phyloP scores from a whole-genome alignment of 2,888 invertebrate species.

The Arge pagana region DNA sequence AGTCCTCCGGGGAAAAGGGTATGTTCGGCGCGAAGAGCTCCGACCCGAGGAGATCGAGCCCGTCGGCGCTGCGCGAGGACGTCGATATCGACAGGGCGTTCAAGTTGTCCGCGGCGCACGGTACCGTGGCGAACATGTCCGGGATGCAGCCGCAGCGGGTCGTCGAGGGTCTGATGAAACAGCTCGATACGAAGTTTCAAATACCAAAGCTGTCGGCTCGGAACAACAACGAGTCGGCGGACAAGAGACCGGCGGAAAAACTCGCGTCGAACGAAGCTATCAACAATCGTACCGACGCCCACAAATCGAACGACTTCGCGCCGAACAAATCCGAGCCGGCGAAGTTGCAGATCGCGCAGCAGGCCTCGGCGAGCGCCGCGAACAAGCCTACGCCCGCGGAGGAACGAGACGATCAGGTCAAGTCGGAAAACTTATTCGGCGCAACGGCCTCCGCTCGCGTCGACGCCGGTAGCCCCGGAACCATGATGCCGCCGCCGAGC shows the following conservation, averaged over 20 bases:
- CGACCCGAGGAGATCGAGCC: slow-evolving; percentile 66
- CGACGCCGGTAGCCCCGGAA: slow-evolving; percentile 31
- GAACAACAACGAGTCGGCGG: slow-evolving; percentile 40
- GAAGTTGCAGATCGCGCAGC: slow-evolving; percentile 27
- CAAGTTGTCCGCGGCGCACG: slow-evolving; percentile 64
- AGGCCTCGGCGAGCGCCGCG: slow-evolving; percentile 24
- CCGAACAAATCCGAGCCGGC: slow-evolving; percentile 29
- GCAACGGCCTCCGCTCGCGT: slow-evolving; percentile 30
- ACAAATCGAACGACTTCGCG: slow-evolving; percentile 39
- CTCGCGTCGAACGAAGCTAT: slow-evolving; percentile 26
- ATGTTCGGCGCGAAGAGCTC: slow-evolving; percentile 64
- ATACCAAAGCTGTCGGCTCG: slow-evolving; percentile 80
- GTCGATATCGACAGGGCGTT: slow-evolving; percentile 66
- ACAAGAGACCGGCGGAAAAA: slow-evolving; percentile 41
- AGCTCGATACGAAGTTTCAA: slow-evolving; percentile 82
- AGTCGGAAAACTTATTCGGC: slow-evolving; percentile 42
- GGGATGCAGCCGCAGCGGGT: slow-evolving; percentile 62
- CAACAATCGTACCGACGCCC: slow-evolving; percentile 25
- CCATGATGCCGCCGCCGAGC: slow-evolving; percentile 33
- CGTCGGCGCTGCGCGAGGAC: slow-evolving; percentile 68
- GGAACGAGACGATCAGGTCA: slow-evolving; percentile 40
- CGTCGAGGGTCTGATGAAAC: slow-evolving; percentile 78
- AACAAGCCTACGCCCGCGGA: slow-evolving; percentile 29
- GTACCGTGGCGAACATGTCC: slow-evolving; percentile 59
- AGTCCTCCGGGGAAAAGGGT: slow-evolving; percentile 67